Evolutionary conservation across 2,113 vertebrate species (phyloP).

Genomic region (Lasiurus cinereus): DNA sequence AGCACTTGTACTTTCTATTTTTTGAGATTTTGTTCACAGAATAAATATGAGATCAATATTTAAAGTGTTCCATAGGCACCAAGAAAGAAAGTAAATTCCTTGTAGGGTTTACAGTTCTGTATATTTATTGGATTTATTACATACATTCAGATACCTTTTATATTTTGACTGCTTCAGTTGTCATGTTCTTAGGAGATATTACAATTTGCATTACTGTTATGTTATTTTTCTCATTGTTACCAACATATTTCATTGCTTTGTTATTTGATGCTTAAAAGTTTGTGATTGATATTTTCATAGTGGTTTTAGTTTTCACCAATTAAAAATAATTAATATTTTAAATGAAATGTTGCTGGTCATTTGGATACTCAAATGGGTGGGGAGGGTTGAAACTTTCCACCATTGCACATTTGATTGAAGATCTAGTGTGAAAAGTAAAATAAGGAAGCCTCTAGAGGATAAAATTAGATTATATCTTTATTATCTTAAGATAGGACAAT

Average conservation of each 20-base stretch:
- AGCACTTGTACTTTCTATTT: neutral
- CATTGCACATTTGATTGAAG: neutral
- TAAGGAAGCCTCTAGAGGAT: conserved; percentile 14
- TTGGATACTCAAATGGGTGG: conserved; percentile 12
- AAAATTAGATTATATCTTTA: neutral
- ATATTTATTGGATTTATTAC: neutral
- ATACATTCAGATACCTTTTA: neutral
- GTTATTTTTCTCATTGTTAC: conserved; percentile 57
- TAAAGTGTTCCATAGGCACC: conserved; percentile 8
- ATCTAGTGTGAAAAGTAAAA: conserved; percentile 65
- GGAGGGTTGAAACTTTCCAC: neutral
- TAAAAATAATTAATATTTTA: conserved; percentile 44
- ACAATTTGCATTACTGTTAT: conserved; percentile 52
- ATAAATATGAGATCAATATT: neutral
- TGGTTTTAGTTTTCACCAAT: conserved; percentile 38
- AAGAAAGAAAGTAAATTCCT: neutral
- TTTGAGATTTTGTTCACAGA: neutral
- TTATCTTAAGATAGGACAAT: conserved; percentile 23
- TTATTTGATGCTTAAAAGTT: conserved; percentile 52
- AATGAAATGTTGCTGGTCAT: conserved; percentile 32
- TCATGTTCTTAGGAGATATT: conserved; percentile 54
- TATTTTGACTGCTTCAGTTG: neutral
- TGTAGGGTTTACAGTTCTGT: neutral
- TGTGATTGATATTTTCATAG: conserved; percentile 23
- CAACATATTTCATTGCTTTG: neutral